phyloP scores from a whole-genome alignment of 2,888 invertebrate species.

The Agonum fuliginosum region DNA sequence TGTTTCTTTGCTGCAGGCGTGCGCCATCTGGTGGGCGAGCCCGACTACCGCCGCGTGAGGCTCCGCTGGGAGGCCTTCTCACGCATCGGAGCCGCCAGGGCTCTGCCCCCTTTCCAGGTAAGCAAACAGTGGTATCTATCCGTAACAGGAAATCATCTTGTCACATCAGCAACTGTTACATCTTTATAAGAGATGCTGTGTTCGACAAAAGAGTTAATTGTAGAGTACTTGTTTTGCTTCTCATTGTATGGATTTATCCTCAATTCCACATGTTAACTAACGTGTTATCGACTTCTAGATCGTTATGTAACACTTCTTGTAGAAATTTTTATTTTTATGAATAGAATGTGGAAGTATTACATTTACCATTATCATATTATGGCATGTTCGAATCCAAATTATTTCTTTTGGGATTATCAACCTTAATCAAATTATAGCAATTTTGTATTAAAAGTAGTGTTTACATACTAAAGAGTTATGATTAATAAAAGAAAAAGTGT shows the following conservation, averaged over 20 bases:
- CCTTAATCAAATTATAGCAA: too few relatives aligned
- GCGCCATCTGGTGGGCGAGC: conserved; percentile 79
- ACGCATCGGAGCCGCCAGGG: conserved; percentile 50
- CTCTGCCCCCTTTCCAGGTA: conserved; percentile 55
- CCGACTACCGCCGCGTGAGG: conserved; percentile 80
- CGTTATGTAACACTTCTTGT: conserved; percentile 28
- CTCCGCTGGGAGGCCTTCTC: conserved; percentile 79
- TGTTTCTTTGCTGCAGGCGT: conserved; percentile 73
- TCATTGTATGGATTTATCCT: not conserved
- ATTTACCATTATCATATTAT: too few relatives aligned
- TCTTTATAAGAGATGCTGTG: conserved; percentile 3
- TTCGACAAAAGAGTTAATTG: conserved; percentile 35
- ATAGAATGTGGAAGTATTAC: too few relatives aligned
- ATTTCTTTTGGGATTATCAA: too few relatives aligned
- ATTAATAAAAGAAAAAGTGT: too few relatives aligned
- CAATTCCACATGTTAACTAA: conserved; percentile 12
- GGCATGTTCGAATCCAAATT: too few relatives aligned
- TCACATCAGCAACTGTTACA: conserved; percentile 32
- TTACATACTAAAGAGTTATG: too few relatives aligned
- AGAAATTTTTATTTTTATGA: too few relatives aligned
- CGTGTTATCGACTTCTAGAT: not conserved
- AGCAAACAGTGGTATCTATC: conserved; percentile 24
- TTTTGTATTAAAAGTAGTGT: too few relatives aligned
- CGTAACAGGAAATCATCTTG: conserved; percentile 38
- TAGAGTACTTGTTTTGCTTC: conserved; percentile 1